Percentiles rank a stretch among this genome's conserved stretches.
Conservation (phyloP, 2,888 invertebrate genomes). For the Rhingia campestris region DNA sequence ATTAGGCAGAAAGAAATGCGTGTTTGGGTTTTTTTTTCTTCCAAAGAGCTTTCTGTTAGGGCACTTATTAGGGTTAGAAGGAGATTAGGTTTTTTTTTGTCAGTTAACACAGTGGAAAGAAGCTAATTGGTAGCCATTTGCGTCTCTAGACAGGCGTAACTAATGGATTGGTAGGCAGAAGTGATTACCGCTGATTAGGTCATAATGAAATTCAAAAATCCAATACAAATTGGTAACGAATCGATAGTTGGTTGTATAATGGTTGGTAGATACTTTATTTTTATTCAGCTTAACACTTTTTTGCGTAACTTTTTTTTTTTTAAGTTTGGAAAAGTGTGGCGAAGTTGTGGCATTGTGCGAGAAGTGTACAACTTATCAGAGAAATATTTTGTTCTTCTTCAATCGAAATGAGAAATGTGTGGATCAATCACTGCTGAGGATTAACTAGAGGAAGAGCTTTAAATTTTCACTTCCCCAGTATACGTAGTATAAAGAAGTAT, state of each 20-base stretch:
- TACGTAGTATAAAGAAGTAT: no score
- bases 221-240: constrained; percentile 5
- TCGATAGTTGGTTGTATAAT: constrained; percentile 20
- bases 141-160: background rate
- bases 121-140: constrained; percentile 7
- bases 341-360: no score
- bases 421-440: no score
- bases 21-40: background rate
- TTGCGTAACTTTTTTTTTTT: background rate
- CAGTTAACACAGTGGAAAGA: background rate
- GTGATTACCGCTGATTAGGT: constrained; percentile 12
- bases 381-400: no score
- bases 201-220: constrained; percentile 22
- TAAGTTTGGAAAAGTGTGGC: no score
- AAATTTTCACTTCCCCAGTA: no score
- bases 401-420: no score
- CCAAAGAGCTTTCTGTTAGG: background rate
- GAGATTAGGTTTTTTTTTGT: background rate
- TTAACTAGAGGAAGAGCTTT: no score
- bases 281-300: background rate
- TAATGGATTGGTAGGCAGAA: background rate
- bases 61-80: background rate
- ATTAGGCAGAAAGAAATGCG: constrained; percentile 50
- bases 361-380: no score
- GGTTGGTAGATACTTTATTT: background rate